These are phyloP conservation scores for Crenichthys baileyi DNA, from an alignment of 2,797 vertebrate genomes.

Conservation along the genomic window DNA sequence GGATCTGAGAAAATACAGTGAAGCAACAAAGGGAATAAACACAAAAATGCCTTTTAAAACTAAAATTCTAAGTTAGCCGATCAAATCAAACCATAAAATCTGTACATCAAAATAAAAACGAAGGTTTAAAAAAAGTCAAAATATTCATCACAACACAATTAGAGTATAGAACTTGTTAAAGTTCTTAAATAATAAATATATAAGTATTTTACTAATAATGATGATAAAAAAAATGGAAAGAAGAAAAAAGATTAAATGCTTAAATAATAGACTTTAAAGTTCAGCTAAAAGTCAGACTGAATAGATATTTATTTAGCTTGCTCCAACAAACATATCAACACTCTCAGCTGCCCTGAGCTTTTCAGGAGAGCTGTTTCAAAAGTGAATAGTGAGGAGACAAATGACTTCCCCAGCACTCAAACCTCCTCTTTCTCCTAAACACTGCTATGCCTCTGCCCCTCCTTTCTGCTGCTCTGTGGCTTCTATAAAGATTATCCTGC, in stretches of 20 bases:
- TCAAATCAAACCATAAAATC: neutral
- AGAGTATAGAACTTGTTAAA: neutral
- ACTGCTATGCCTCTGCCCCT: constrained; percentile 8
- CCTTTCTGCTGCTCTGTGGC: constrained; percentile 2
- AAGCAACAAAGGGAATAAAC: no score
- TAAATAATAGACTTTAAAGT: neutral
- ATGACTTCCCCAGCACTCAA: neutral
- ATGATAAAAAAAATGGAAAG: no score
- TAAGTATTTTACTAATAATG: neutral
- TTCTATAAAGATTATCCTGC: constrained; percentile 48
- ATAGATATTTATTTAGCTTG: neutral
- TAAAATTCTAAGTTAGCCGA: neutral
- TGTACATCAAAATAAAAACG: neutral
- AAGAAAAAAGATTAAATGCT: neutral
- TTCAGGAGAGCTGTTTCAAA: neutral
- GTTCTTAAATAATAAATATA: neutral
- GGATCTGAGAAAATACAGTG: neutral
- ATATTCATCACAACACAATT: neutral
- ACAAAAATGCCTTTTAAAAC: neutral
- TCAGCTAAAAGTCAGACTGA: neutral
- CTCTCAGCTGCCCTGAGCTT: neutral
- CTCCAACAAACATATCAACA: neutral
- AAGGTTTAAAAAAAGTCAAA: no score
- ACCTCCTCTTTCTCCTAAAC: neutral
- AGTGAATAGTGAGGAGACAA: no score